Base-by-base conservation (phyloP, 2,888 invertebrate species). In the Argynnis bischoffii region DNA sequence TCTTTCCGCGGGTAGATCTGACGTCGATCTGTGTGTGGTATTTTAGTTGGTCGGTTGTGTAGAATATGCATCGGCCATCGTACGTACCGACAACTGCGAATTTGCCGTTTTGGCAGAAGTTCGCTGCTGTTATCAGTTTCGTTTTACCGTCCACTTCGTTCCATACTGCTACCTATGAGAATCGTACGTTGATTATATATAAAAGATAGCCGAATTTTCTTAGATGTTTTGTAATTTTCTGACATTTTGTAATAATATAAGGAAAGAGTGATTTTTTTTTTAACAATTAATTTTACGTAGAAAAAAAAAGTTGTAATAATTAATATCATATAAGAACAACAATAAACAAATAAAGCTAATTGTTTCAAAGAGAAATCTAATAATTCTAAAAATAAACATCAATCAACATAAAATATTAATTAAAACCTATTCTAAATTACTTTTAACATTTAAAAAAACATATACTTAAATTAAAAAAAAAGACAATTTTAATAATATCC, bases 21-120 rank as follows among this genome's bases (percentile, higher is more conserved):
- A 99, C 99, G 88, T 99, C 97, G 72, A 99, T 99, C 83, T 98
- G 98, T 11, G 99, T 99, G 89, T 98, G 98, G 88, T 99, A 99
- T 81, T 99, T 99, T 3, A 99, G 93, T 85, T 99, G 99, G 94
- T 99, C 99, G 0, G 99, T 99, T 50, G 96, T 98, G 92, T 99
- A 99, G 93, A 99, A 99, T 79, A 99, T 98, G 87, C 99, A 99
- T 55, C 99, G 95, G 0, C 99, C 99, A 89, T 99, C 99, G 90
- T 99, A 99, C 0, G 99, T 98, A 51, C 99, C 99, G 0, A 99
- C 98, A 0, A 99, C 99, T 0, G 99, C 99, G 90, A 99, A 99
- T 85, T 99, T 98, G 11, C 99, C 99, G 92, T 99, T 98, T 84
- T 98, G 97, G 81, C 98, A 99, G 90, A 99, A 99, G 88, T 98